These are phyloP conservation scores for Dermatemys mawii DNA, from an alignment of 2,113 vertebrate species.

Conservation along the genomic window DNA sequence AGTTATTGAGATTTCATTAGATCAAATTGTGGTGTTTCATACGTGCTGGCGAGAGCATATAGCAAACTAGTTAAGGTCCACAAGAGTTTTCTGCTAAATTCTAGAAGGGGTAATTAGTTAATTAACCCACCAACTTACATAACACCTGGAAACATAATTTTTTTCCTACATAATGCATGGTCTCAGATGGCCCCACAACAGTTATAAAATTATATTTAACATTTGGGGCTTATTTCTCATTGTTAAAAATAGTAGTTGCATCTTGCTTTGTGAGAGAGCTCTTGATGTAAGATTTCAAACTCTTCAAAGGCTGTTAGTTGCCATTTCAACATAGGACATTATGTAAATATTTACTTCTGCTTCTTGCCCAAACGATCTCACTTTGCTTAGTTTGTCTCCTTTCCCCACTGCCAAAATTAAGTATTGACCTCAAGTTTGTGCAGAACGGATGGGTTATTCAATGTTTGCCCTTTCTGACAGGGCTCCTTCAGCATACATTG, in stretches of 20 bases:
- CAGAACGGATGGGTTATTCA: constrained; percentile 1
- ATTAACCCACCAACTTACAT: background rate
- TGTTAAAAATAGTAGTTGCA: background rate
- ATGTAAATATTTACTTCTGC: background rate
- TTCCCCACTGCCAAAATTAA: background rate
- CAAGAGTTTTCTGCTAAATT: background rate
- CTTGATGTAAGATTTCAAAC: background rate
- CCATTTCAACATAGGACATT: background rate
- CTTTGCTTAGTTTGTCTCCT: background rate
- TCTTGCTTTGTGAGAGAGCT: background rate
- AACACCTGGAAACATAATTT: background rate
- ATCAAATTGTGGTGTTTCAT: background rate
- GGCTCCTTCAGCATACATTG: constrained; percentile 38
- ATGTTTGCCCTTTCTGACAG: background rate
- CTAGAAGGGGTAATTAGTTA: background rate
- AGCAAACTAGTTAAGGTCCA: background rate
- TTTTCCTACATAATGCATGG: rapidly evolving
- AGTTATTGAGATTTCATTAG: background rate
- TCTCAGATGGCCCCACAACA: background rate
- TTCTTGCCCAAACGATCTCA: rapidly evolving
- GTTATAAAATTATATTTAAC: background rate
- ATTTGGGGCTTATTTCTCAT: background rate
- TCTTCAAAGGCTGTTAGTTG: background rate
- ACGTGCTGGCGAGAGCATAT: rapidly evolving
- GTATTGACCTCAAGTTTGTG: background rate